These are phyloP conservation scores for Sceloporus tristichus DNA, from an alignment of 2,113 vertebrate genomes.

Conservation along the genomic window DNA sequence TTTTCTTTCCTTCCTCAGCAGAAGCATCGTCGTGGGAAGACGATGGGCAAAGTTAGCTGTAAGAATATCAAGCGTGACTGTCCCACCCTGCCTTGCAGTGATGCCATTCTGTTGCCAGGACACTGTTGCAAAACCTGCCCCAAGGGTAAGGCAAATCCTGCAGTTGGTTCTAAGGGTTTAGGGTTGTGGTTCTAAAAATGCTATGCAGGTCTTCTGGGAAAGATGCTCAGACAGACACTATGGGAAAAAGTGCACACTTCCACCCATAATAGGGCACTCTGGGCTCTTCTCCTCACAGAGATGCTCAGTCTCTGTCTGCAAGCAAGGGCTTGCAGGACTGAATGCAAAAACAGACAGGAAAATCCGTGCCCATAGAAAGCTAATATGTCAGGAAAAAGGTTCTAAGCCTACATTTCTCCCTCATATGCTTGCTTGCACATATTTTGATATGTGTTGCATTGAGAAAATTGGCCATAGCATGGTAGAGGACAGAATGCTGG, in stretches of 20 bases:
- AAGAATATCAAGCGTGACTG: conserved; percentile 95
- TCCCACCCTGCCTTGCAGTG: conserved; percentile 81
- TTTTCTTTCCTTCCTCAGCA: conserved; percentile 70
- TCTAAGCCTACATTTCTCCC: not conserved
- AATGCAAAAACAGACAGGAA: too few relatives aligned
- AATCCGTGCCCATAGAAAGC: not conserved
- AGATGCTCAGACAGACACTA: not conserved
- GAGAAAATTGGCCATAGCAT: not conserved
- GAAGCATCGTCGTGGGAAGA: conserved; percentile 82
- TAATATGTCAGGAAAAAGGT: not conserved
- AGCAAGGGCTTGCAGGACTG: too few relatives aligned
- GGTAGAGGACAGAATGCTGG: not conserved
- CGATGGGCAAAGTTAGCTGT: conserved; percentile 88
- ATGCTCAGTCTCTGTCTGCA: not conserved
- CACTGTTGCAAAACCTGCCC: conserved; percentile 94
- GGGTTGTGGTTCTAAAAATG: not conserved
- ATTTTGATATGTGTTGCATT: too few relatives aligned
- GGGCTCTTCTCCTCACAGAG: too few relatives aligned
- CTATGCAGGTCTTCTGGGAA: too few relatives aligned
- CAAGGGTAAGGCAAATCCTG: conserved; percentile 80
- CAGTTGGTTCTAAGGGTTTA: too few relatives aligned
- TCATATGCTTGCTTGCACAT: too few relatives aligned
- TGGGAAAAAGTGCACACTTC: not conserved
- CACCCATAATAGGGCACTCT: not conserved
- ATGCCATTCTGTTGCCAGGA: conserved; percentile 87